Evolutionary conservation across 2,888 invertebrate genomes (phyloP), one percentile per base, ranked within the genome.

Genomic region (Ennomos erosarius): DNA sequence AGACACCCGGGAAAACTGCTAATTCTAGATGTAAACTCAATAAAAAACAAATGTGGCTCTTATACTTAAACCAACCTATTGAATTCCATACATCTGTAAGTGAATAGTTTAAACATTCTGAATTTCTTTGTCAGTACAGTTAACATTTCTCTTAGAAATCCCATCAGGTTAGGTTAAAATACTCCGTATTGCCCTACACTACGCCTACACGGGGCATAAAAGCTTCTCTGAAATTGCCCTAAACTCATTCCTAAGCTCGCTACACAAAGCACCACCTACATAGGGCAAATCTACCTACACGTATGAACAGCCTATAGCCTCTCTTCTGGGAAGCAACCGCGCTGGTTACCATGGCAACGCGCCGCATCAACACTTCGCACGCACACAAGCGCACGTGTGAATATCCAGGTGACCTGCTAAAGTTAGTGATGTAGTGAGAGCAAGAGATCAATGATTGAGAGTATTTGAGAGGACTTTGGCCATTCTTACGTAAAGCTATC

Each of bases 341-440:
- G 81, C 64, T 74, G 79, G 90, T 90, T 67, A 76, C 75, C 84
- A 87, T 88, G 84, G 75, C 81, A 79, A 91, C 91, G 82, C 82
- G 90, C 70, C 91, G 91, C 91, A 92, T 92, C 90, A 92, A 91
- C 91, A 92, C 79, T 67, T 65, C 74, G 59, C 64, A 71, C 72
- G 66, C 76, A 73, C 71, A 69, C 68, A 70, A 60, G 52, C 61
- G 53, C 69, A 65, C 76, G 83, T 88, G 89, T 84, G 88, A 87
- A 80, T 81, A 81, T 83, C 76, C 90, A 90, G 89, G 87, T 90
- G 90, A 89, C 84, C 82, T 75, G 65, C 38, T 64, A 61, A 70
- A 62, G 80, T 1, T 59, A 46, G 67, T 49, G 71, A 60, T 49
- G 70, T 73, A 85, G 64, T 62, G 64, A 50, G 76, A 58, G 64